Base-by-base conservation (phyloP, 2,113 vertebrate genomes). In the Megaceryle torquata region DNA sequence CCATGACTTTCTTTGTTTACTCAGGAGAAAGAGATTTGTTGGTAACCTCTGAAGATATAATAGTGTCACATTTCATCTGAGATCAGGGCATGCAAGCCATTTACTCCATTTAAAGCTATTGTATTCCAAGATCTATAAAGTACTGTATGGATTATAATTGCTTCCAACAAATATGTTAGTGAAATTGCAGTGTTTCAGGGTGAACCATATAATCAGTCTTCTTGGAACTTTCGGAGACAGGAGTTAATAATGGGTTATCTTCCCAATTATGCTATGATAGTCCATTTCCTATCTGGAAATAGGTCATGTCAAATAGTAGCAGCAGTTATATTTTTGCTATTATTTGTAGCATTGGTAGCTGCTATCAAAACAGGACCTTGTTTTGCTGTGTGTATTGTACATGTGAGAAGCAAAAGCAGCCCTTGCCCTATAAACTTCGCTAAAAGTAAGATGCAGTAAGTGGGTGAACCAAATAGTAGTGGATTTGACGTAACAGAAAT, bases 261-360 rank as follows among this genome's bases (percentile, higher is more conserved):
- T 96, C 91, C 86, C 92, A 91, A 95, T 94, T 96, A 89, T 7
- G 9, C 78, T 85, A 82, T 95, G 93, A 86, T 79, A 92, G 92
- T 88, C 96, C 91, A 95, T 96, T 96, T 97, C 91, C 95, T 92
- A 96, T 95, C 88, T 96, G 96, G 93, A 96, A 96, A 95, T 93
- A 92, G 96, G 91, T 97, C 94, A 87, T 61, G 91, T 95, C 93
- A 87, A 96, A 95, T 82, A 95, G 93, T 87, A 89, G 81, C 70
- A 96, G 83, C 44, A 92, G 83, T 92, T 92, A 83, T 84, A 82
- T 92, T 95, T 93, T 92, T 92, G 83, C 92, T 89, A 91, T 96
- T 97, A 96, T 89, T 96, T 97, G 91, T 84, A 93, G 82, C 91
- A 59, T 69, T 81, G 54, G 95, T 61, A 92, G 86, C 74, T 89